phyloP scores from a whole-genome alignment of 2,888 invertebrate species.

The Seira musarum region DNA sequence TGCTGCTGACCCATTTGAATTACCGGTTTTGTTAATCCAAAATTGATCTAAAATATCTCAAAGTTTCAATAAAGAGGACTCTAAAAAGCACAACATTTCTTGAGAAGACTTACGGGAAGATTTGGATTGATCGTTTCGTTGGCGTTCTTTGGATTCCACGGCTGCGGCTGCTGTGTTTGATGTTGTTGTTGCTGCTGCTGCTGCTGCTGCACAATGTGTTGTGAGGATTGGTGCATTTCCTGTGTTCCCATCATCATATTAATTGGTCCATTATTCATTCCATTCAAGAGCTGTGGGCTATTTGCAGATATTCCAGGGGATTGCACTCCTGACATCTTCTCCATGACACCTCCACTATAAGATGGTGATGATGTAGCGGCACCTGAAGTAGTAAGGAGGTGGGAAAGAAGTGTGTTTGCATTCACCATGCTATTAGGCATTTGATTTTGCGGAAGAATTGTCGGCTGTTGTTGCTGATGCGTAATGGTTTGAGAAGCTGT shows the following conservation, averaged over 20 bases:
- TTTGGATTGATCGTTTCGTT: slow-evolving; percentile 67
- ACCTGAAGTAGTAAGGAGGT: slow-evolving; percentile 66
- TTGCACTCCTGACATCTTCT: slow-evolving; percentile 46
- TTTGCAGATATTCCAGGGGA: slow-evolving; percentile 30
- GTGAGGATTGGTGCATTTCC: slow-evolving; percentile 24
- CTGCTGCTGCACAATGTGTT: slow-evolving; percentile 9
- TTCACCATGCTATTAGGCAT: slow-evolving; percentile 61
- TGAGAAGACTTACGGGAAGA: slow-evolving; percentile 59
- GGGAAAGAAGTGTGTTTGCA: slow-evolving; percentile 66
- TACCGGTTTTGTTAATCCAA: slow-evolving; percentile 63
- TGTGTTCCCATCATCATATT: slow-evolving; percentile 50
- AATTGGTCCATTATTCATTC: slow-evolving; percentile 41
- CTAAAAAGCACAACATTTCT: not conserved
- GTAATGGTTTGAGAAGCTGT: slow-evolving; percentile 20
- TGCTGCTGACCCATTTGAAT: slow-evolving; percentile 55
- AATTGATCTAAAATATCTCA: slow-evolving; percentile 60
- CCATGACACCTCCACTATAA: slow-evolving; percentile 30
- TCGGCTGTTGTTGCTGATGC: slow-evolving; percentile 52
- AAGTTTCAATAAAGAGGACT: not conserved
- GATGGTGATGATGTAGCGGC: slow-evolving; percentile 25
- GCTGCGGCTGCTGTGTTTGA: slow-evolving; percentile 45
- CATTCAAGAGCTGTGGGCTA: slow-evolving; percentile 31
- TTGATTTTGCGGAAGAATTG: slow-evolving; percentile 67
- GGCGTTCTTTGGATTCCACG: slow-evolving; percentile 69
- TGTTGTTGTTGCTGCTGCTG: slow-evolving; percentile 24